These are phyloP conservation scores for Sinohyriopsis cumingii DNA, from an alignment of 2,888 invertebrate genomes.

Conservation along the genomic window DNA sequence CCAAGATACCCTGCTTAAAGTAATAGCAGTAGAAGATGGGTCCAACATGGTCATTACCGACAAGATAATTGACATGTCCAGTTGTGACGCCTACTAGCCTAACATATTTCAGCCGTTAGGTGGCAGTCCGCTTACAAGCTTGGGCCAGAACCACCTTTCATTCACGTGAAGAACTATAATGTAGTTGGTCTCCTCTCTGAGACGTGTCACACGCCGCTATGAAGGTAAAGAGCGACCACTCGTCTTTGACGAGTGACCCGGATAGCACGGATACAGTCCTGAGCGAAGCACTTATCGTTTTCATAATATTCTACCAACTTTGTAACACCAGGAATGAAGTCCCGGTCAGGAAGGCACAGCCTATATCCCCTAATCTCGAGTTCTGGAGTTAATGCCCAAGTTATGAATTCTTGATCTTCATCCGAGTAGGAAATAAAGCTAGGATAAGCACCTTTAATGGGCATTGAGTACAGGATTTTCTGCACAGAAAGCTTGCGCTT, in stretches of 20 bases:
- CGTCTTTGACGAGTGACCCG: constrained; percentile 25
- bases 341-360: constrained; percentile 39
- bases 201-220: constrained; percentile 38
- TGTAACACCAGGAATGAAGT: constrained; percentile 43
- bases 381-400: no score
- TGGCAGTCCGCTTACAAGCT: no score
- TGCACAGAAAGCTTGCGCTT: constrained; percentile 26
- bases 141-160: no score
- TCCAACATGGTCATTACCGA: no score
- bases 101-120: no score
- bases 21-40: no score
- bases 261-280: constrained; percentile 40
- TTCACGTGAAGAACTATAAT: no score
- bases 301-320: constrained; percentile 45
- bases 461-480: constrained; percentile 43
- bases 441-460: constrained; percentile 14
- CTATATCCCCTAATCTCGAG: constrained; percentile 33
- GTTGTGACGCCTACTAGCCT: no score
- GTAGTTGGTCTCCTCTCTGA: constrained; percentile 40
- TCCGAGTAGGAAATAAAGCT: no score
- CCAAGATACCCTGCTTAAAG: no score
- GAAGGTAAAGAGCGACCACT: constrained; percentile 47
- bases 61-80: no score
- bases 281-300: constrained; percentile 27
- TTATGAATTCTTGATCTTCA: no score